Conservation (phyloP, 2,113 vertebrate genomes). For the Thymallus thymallus region DNA sequence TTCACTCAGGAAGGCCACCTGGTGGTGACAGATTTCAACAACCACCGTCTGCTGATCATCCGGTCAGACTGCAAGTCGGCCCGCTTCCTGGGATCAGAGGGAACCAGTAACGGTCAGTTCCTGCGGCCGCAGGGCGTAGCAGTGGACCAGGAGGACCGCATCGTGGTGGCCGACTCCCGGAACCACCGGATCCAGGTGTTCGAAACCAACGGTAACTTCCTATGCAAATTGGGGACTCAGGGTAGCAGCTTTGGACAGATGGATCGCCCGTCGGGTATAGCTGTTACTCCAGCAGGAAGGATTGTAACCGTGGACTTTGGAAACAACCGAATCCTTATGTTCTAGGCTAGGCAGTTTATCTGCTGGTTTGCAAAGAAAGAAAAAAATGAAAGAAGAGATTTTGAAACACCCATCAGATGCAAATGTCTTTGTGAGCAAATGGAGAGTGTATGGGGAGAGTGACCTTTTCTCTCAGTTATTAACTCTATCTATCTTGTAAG, state of each 20-base stretch:
- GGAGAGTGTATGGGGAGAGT: too few relatives aligned
- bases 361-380: conserved; percentile 10
- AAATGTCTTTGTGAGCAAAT: background rate
- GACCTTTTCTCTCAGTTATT: background rate
- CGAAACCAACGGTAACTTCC: conserved; percentile 87
- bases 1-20: conserved; percentile 88
- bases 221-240: conserved; percentile 88
- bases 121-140: conserved; percentile 86
- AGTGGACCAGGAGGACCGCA: conserved; percentile 86
- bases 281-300: conserved; percentile 86
- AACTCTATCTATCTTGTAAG: background rate
- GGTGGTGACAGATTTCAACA: conserved; percentile 92
- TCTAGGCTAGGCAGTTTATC: conserved; percentile 57
- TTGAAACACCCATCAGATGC: background rate
- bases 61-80: conserved; percentile 86
- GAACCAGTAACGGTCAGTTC: conserved; percentile 83
- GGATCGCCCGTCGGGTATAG: conserved; percentile 89
- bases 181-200: conserved; percentile 91
- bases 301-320: conserved; percentile 90
- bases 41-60: conserved; percentile 87
- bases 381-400: background rate
- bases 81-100: conserved; percentile 84
- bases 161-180: conserved; percentile 87
- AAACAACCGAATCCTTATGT: conserved; percentile 90
- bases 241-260: conserved; percentile 89